These are phyloP conservation scores for Rousettus leschenaultii DNA, from an alignment of 2,113 vertebrate species.

Conservation along the genomic window DNA sequence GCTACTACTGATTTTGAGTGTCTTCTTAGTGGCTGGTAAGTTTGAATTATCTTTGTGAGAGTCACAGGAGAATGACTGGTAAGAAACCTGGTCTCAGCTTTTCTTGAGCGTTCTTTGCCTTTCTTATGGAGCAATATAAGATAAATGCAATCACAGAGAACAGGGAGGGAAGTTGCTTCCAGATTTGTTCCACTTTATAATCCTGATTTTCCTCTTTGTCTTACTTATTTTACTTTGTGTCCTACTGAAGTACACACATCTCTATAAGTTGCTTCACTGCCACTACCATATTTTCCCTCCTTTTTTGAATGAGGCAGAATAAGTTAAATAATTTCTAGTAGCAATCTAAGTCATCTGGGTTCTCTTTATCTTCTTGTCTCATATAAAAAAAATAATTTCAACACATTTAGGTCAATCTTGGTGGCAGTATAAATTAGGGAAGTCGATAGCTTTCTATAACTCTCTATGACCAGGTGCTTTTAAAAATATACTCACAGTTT, in stretches of 20 bases:
- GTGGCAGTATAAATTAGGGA: not conserved
- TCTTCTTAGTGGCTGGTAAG: conserved; percentile 75
- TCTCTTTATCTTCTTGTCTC: not conserved
- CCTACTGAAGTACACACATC: not conserved
- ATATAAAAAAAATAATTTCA: not conserved
- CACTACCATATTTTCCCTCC: not conserved
- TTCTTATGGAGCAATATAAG: not conserved
- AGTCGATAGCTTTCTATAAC: not conserved
- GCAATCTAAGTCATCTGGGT: not conserved
- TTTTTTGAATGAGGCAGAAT: not conserved
- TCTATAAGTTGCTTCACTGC: not conserved
- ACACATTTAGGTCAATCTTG: not conserved
- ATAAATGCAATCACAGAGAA: not conserved
- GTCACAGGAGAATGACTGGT: not conserved
- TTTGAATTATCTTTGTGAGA: conserved; percentile 10
- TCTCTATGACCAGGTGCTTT: not conserved
- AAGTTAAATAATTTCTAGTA: not conserved
- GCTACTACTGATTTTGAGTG: conserved; percentile 22
- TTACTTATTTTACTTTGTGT: not conserved
- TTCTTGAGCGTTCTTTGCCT: not conserved
- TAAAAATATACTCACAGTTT: not conserved
- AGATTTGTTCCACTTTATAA: not conserved
- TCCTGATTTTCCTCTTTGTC: not conserved
- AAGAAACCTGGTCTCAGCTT: not conserved
- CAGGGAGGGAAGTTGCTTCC: not conserved